phyloP scores from a whole-genome alignment of 2,797 vertebrate species.

The Thalassophryne amazonica region DNA sequence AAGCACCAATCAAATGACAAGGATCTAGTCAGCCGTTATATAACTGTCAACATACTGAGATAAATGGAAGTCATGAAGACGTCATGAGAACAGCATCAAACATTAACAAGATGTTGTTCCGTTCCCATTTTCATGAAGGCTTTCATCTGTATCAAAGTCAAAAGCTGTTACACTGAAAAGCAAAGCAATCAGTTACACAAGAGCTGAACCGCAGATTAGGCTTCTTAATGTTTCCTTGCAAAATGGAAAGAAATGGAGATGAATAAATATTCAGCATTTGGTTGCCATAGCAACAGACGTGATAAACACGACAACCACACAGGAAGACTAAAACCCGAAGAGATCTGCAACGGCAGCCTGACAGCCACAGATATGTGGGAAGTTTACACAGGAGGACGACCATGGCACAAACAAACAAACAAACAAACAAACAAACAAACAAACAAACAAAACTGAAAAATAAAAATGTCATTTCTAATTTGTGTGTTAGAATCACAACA shows the following conservation, averaged over 20 bases:
- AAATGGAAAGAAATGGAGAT: conserved; percentile 9
- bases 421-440: too few relatives aligned
- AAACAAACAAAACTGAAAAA: too few relatives aligned
- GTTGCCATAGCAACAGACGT: conserved; percentile 24
- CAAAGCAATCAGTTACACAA: conserved; percentile 57
- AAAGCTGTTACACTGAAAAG: conserved; percentile 27
- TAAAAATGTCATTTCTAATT: too few relatives aligned
- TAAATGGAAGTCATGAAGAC: conserved; percentile 46
- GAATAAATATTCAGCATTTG: conserved; percentile 11
- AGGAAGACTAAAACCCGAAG: conserved; percentile 1
- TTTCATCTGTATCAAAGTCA: conserved; percentile 59
- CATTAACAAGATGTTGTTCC: conserved; percentile 19
- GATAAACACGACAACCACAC: conserved; percentile 19
- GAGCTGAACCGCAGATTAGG: conserved; percentile 50
- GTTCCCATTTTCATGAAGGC: conserved; percentile 19
- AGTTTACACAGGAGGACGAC: conserved; percentile 22
- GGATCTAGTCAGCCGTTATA: too few relatives aligned
- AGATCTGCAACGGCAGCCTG: conserved; percentile 7
- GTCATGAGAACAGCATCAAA: conserved; percentile 29
- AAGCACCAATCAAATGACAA: too few relatives aligned
- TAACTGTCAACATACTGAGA: conserved; percentile 21
- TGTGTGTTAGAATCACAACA: too few relatives aligned
- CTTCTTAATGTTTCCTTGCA: conserved; percentile 35
- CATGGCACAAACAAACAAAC: too few relatives aligned
- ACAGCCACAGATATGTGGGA: conserved; percentile 10